These are phyloP conservation scores for Gavia stellata DNA, from an alignment of 2,113 vertebrate species.

Conservation along the genomic window DNA sequence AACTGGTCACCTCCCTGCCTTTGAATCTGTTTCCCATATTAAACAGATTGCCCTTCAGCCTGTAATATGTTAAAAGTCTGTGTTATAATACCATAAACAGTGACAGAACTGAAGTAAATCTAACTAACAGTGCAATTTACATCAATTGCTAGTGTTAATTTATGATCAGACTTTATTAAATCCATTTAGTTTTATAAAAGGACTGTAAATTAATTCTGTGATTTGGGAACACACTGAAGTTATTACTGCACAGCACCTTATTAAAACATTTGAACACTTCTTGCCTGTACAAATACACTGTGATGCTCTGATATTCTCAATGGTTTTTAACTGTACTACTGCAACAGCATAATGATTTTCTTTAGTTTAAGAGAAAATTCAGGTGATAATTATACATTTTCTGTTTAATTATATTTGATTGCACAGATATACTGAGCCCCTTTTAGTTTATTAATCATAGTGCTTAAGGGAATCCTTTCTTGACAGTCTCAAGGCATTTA, in stretches of 20 bases:
- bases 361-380: not conserved
- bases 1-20: conserved; percentile 10
- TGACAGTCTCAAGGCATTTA: not conserved
- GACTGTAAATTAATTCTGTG: conserved; percentile 55
- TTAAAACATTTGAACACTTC: conserved; percentile 25
- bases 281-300: not conserved
- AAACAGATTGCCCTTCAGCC: not conserved
- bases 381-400: not conserved
- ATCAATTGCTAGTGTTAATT: conserved; percentile 43
- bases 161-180: conserved; percentile 51
- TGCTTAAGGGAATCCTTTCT: not conserved
- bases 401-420: conserved; percentile 39
- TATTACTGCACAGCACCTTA: conserved; percentile 41
- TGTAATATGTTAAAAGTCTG: not conserved
- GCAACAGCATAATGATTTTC: not conserved
- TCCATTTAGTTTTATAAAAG: conserved; percentile 23
- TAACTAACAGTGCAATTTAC: conserved; percentile 15
- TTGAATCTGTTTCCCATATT: not conserved
- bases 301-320: not conserved
- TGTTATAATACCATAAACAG: not conserved
- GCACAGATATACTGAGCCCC: not conserved
- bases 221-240: conserved; percentile 39
- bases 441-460: not conserved
- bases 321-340: not conserved
- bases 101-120: conserved; percentile 23